Base-by-base conservation (phyloP, 92 coral and sea anemone genomes). In the Palythoa grandiflora region DNA sequence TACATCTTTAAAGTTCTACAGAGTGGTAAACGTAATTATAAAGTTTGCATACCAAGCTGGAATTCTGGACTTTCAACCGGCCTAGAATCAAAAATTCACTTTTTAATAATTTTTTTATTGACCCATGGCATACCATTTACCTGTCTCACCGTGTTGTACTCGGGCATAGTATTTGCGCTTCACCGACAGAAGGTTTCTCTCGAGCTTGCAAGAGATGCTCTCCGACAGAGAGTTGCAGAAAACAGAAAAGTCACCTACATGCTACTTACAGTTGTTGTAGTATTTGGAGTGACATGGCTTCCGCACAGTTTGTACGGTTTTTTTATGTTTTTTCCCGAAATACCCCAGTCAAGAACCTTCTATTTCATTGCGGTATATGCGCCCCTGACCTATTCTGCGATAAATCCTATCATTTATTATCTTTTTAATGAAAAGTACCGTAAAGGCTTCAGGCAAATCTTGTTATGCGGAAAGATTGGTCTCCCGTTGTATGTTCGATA, bases 161-260 rank as follows among this genome's bases (percentile, higher is more conserved):
- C 52, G 14, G 38, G 83, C 35, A 57, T 78, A 78, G 37, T 78
- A 13, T 36, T 78, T 11, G 50, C 83, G 50, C 39, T 78, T 3
- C 38, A 78, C 50, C 68, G 51, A 16, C 83, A 37, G 39, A 78
- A 78, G 17, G 15, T 54, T 2, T 54, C 66, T 63, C 83, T 54
- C 15, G 36, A 78, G 1, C 83, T 78, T 1, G 83, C 68, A 13
- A 54, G 52, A 13, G 83, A 78, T 2, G 71, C 83, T 63, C 48
- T 78, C 48, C 38, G 71, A 57, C 83, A 78, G 59, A 78, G 83
- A 28, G 70, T 71, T 54, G 68, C 83, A 0, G 83, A 78, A 20
- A 78, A 78, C 83, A 78, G 83, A 19, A 78, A 78, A 55, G 83
- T 78, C 0, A 78, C 83, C 51, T 78, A 55, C 44, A 78, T 78